Base-by-base conservation (phyloP, 2,113 vertebrate species). In the Paraplagusia blochii region DNA sequence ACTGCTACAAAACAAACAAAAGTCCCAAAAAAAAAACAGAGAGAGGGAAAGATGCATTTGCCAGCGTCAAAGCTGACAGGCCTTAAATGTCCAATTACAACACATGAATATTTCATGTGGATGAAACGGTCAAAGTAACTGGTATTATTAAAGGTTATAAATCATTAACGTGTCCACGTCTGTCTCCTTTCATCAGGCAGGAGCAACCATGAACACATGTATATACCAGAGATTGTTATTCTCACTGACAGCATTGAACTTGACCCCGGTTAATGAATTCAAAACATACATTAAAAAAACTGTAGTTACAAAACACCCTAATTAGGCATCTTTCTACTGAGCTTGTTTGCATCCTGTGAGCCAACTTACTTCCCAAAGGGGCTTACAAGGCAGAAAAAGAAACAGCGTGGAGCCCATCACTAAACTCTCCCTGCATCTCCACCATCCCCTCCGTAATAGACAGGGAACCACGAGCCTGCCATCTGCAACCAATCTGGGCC, bases 401-500 rank as follows among this genome's bases (percentile, higher is more conserved):
- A 63, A 72, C n/a, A 51, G 77, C 72, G 72, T 16, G 53, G 77
- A 74, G 72, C 44, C 45, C 61, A 58, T 66, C 77, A 36, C 66
- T 50, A 63, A 75, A 71, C 53, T 68, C 57, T 44, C n/a, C n/a
- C 54, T 43, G 58, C 73, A 74, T 77, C 75, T 67, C 64, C 61
- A 60, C 55, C 74, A 67, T 75, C 81, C 57, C 65, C 73, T 49
- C 56, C 29, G 58, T 59, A 69, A 79, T 60, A 67, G 70, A 77
- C 33, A 79, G 69, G 60, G 69, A 74, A 70, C 69, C 58, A 82
- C 80, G 39, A 42, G 52, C 66, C 63, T 65, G 38, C 78, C 89
- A 89, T 90, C 86, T 90, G 88, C 84, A 88, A 87, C 83, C 85
- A 88, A 89, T 89, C 85, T 80, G 69, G 76, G 58, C 69, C 76